Percentiles rank a stretch among this genome's conserved stretches.
Evolutionary conservation across 2,113 vertebrate species (phyloP).

Genomic region (Psilopogon haemacephalus): DNA sequence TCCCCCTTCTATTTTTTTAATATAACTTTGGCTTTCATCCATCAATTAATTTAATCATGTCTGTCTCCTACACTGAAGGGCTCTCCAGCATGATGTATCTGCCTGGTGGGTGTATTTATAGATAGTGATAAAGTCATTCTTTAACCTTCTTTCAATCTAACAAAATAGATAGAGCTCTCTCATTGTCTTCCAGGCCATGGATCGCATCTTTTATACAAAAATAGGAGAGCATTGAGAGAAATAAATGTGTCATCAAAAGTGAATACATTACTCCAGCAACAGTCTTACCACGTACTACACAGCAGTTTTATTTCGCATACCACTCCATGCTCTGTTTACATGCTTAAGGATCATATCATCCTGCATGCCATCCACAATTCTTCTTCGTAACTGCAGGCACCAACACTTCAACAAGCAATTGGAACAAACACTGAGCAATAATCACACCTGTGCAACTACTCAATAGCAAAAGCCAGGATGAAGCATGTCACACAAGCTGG

Average conservation of each 20-base stretch:
- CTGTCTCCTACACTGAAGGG: background rate
- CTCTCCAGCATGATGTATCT: background rate
- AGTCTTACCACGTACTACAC: background rate
- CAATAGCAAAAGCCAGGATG: background rate
- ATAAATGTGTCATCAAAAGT: background rate
- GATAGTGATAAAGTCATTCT: slow-evolving; percentile 13
- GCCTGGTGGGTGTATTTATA: slow-evolving; percentile 32
- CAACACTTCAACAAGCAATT: background rate
- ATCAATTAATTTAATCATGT: background rate
- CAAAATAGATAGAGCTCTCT: background rate
- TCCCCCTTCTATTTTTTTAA: background rate
- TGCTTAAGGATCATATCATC: background rate
- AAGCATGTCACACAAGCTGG: background rate
- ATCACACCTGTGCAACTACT: background rate
- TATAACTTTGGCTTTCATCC: slow-evolving; percentile 10
- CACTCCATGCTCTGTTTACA: background rate
- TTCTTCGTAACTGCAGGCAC: background rate
- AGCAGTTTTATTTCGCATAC: background rate
- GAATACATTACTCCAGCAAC: background rate
- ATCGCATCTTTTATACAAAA: too few relatives aligned
- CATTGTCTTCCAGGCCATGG: background rate
- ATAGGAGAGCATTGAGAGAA: too few relatives aligned
- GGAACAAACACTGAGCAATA: background rate
- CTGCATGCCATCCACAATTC: background rate
- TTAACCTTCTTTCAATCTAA: background rate